These are phyloP conservation scores for Eustalomyia histrio DNA, from an alignment of 2,888 invertebrate genomes.

Conservation along the genomic window DNA sequence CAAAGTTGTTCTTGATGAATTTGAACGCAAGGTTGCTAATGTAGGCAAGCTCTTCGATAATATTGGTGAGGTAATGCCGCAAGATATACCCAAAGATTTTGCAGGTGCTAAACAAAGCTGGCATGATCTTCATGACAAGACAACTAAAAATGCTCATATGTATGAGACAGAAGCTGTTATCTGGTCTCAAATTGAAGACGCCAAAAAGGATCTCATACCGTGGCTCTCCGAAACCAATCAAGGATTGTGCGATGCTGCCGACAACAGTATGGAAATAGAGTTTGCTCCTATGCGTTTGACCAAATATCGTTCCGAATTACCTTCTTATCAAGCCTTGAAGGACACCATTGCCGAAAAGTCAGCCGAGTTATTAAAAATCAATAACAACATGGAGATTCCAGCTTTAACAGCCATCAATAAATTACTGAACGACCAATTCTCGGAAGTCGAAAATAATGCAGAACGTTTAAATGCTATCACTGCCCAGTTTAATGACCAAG, in stretches of 20 bases:
- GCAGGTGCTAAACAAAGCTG: slow-evolving; percentile 84
- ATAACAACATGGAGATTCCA: slow-evolving; percentile 85
- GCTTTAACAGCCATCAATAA: slow-evolving; percentile 84
- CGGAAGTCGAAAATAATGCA: slow-evolving; percentile 86
- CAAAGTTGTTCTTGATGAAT: slow-evolving; percentile 87
- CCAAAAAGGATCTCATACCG: slow-evolving; percentile 88
- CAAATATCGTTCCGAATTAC: slow-evolving; percentile 92
- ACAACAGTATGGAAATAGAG: slow-evolving; percentile 89
- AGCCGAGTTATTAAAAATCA: slow-evolving; percentile 87
- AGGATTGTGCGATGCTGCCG: slow-evolving; percentile 86
- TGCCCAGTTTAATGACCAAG: slow-evolving; percentile 86
- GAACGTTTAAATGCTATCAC: slow-evolving; percentile 87
- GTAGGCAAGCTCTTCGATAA: slow-evolving; percentile 79
- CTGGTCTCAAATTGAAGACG: slow-evolving; percentile 94
- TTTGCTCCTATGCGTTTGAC: slow-evolving; percentile 88
- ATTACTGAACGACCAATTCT: slow-evolving; percentile 88
- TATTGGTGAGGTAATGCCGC: slow-evolving; percentile 81
- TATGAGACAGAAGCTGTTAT: slow-evolving; percentile 94
- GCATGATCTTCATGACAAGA: slow-evolving; percentile 86
- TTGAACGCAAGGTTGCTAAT: slow-evolving; percentile 84
- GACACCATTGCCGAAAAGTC: slow-evolving; percentile 89
- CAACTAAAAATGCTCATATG: slow-evolving; percentile 87
- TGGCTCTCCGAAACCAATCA: slow-evolving; percentile 93
- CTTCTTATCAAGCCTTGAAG: slow-evolving; percentile 87
- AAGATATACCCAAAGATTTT: slow-evolving; percentile 78